Evolutionary conservation across 2,113 vertebrate genomes (phyloP).

Genomic region (Sylvietta virens): DNA sequence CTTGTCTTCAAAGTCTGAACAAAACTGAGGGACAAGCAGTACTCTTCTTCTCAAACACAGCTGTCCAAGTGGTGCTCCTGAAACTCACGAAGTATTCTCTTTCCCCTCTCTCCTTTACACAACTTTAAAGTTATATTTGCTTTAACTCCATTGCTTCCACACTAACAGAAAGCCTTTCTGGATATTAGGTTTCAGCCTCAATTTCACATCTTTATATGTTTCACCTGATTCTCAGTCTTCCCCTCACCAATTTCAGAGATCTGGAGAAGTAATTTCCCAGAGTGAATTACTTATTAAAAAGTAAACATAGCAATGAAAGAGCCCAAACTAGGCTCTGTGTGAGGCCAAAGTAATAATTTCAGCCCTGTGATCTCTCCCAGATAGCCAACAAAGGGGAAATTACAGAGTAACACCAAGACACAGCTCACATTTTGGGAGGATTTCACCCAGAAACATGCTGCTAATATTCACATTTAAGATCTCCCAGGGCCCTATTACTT

Average conservation of each 20-base stretch:
- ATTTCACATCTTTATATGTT: neutral
- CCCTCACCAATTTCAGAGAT: neutral
- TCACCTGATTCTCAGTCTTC: neutral
- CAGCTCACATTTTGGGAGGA: neutral
- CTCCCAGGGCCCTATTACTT: neutral
- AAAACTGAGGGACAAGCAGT: neutral
- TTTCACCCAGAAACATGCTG: slow-evolving; percentile 14
- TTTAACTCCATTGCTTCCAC: neutral
- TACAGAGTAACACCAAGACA: neutral
- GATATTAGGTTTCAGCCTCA: neutral
- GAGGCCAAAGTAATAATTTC: neutral
- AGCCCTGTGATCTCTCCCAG: neutral
- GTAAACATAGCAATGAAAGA: neutral
- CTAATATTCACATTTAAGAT: slow-evolving; percentile 5
- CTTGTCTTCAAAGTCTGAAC: neutral
- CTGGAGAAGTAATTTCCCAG: slow-evolving; percentile 12
- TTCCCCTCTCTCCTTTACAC: neutral
- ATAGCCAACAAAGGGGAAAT: slow-evolving; percentile 29
- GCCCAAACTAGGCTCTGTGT: neutral
- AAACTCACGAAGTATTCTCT: neutral
- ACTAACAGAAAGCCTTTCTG: neutral
- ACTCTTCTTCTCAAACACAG: neutral
- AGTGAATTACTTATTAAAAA: slow-evolving; percentile 36
- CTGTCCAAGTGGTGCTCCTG: neutral
- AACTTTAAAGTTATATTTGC: neutral